These are phyloP conservation scores for Apocheima hispidaria DNA, from an alignment of 2,888 invertebrate species.

Conservation along the genomic window DNA sequence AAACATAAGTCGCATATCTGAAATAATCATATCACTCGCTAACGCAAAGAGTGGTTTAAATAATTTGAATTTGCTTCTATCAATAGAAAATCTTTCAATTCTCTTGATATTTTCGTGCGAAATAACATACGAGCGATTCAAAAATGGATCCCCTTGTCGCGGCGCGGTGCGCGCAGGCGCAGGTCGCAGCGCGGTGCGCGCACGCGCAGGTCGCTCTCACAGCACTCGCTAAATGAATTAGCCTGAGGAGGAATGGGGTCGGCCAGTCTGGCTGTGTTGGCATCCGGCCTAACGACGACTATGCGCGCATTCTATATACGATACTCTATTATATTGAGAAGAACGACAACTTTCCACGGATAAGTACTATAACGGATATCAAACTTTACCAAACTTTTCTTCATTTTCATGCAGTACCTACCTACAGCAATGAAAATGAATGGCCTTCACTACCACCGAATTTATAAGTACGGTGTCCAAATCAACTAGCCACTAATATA, in stretches of 20 bases:
- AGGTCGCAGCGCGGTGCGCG: slow-evolving; percentile 46
- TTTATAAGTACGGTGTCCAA: too few relatives aligned
- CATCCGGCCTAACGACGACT: slow-evolving; percentile 85
- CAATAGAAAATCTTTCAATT: too few relatives aligned
- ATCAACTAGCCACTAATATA: too few relatives aligned
- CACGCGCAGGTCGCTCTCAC: slow-evolving; percentile 52
- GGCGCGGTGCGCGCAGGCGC: not conserved
- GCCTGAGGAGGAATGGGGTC: slow-evolving; percentile 83
- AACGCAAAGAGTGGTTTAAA: too few relatives aligned
- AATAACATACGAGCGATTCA: too few relatives aligned
- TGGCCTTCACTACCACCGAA: too few relatives aligned
- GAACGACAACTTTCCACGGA: slow-evolving; percentile 11
- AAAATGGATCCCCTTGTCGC: not conserved
- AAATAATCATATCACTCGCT: too few relatives aligned
- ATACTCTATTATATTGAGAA: slow-evolving; percentile 31
- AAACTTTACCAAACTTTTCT: not conserved
- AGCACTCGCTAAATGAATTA: slow-evolving; percentile 81
- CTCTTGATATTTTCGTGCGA: too few relatives aligned
- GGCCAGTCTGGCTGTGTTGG: slow-evolving; percentile 84
- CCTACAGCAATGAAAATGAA: not conserved
- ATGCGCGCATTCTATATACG: slow-evolving; percentile 72
- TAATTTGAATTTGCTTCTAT: too few relatives aligned
- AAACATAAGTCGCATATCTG: too few relatives aligned
- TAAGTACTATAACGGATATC: slow-evolving; percentile 3
- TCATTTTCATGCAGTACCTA: not conserved